Percentiles rank a stretch among this genome's conserved stretches.
Evolutionary conservation across 2,797 vertebrate genomes (phyloP).

Genomic region (Emydoidea blandingii): DNA sequence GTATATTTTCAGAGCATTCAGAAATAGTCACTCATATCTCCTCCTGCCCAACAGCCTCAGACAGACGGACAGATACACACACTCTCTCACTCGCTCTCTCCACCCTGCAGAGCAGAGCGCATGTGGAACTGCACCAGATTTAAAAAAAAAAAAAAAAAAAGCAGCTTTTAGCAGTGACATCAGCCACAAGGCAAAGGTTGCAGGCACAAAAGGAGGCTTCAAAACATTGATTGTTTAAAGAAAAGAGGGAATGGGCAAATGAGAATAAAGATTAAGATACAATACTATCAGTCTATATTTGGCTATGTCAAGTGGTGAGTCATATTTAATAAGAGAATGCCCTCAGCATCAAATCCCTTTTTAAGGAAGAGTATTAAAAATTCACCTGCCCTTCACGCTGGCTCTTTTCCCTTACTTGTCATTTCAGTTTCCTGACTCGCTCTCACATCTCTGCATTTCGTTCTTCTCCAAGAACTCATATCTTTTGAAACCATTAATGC

Average conservation of each 20-base stretch:
- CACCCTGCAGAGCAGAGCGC: neutral
- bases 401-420: no score
- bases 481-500: neutral
- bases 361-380: no score
- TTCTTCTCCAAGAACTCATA: no score
- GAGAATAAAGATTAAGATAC: neutral
- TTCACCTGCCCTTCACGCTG: no score
- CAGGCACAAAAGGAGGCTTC: neutral
- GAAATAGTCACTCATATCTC: neutral
- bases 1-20: neutral
- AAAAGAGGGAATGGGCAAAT: accelerated
- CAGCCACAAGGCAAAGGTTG: neutral
- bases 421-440: no score
- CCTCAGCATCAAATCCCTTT: neutral
- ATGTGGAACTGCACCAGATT: neutral
- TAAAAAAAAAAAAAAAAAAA: neutral
- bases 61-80: no score
- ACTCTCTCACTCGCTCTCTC: neutral
- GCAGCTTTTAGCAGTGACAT: neutral
- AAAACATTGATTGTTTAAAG: neutral
- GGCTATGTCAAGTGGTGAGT: neutral
- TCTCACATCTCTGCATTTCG: no score
- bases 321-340: neutral
- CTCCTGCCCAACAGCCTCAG: no score
- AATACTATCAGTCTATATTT: neutral